These are phyloP conservation scores for Ennomos fuscantarius DNA, from an alignment of 2,888 invertebrate genomes.

Conservation along the genomic window DNA sequence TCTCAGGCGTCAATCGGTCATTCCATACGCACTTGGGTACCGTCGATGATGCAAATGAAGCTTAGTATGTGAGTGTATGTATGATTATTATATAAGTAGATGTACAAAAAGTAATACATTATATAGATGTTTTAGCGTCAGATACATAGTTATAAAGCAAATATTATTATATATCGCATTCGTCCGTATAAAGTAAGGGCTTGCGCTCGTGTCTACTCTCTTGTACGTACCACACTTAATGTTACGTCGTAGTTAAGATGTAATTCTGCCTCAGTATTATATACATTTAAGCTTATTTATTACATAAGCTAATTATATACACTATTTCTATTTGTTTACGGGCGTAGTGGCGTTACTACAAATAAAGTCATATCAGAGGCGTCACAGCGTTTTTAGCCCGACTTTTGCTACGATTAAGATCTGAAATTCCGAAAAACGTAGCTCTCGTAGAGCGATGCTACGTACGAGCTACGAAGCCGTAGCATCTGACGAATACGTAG, in stretches of 20 bases:
- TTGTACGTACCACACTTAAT: conserved; percentile 83
- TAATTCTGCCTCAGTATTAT: conserved; percentile 86
- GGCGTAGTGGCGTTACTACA: conserved; percentile 79
- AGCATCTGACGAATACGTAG: conserved; percentile 1
- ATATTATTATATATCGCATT: conserved; percentile 85
- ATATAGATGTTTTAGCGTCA: conserved; percentile 86
- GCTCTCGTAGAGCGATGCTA: conserved; percentile 18
- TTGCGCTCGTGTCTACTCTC: conserved; percentile 84
- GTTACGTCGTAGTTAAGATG: conserved; percentile 85
- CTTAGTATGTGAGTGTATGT: conserved; percentile 84
- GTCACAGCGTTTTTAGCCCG: conserved; percentile 63
- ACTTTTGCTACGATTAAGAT: conserved; percentile 54
- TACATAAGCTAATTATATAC: conserved; percentile 85
- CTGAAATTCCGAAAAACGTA: background rate
- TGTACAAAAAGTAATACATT: conserved; percentile 85
- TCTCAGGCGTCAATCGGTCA: conserved; percentile 22
- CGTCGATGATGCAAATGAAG: conserved; percentile 72
- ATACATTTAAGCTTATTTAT: conserved; percentile 85
- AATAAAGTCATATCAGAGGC: conserved; percentile 82
- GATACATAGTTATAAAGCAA: conserved; percentile 85
- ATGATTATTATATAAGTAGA: conserved; percentile 83
- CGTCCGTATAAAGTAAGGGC: conserved; percentile 85
- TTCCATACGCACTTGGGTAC: conserved; percentile 72
- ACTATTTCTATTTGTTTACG: conserved; percentile 81
- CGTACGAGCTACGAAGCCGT: background rate